These are phyloP conservation scores for Nothura maculosa DNA, from an alignment of 2,797 vertebrate species.

Conservation along the genomic window DNA sequence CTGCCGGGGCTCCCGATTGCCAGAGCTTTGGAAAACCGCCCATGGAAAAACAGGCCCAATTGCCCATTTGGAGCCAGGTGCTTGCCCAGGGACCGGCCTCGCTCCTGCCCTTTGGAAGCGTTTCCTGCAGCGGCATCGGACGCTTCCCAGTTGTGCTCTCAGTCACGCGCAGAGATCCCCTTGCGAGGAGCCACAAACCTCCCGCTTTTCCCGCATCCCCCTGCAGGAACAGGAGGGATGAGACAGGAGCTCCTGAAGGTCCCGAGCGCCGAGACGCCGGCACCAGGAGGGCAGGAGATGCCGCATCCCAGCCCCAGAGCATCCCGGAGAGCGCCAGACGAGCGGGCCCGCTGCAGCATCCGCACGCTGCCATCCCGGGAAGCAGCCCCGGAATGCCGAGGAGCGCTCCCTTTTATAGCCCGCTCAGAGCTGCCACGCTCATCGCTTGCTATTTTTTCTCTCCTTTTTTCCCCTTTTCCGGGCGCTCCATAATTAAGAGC, in stretches of 20 bases:
- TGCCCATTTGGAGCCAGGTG: background rate
- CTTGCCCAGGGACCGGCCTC: background rate
- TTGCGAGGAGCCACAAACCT: background rate
- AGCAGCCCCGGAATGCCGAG: accelerated
- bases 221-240: no score
- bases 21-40: no score
- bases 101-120: background rate
- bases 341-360: no score
- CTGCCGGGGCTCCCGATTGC: no score
- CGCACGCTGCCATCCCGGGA: background rate
- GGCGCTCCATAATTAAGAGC: conserved; percentile 48
- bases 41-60: no score
- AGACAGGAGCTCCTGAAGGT: no score
- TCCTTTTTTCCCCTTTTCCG: background rate
- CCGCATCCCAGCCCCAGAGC: no score
- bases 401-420: background rate
- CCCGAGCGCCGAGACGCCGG: no score
- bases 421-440: background rate
- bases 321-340: no score
- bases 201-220: no score
- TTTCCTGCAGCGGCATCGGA: background rate
- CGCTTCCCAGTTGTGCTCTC: background rate
- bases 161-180: background rate
- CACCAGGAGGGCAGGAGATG: no score
- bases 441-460: background rate